phyloP scores from a whole-genome alignment of 2,797 vertebrate genomes.

The Sebastes vulpes region DNA sequence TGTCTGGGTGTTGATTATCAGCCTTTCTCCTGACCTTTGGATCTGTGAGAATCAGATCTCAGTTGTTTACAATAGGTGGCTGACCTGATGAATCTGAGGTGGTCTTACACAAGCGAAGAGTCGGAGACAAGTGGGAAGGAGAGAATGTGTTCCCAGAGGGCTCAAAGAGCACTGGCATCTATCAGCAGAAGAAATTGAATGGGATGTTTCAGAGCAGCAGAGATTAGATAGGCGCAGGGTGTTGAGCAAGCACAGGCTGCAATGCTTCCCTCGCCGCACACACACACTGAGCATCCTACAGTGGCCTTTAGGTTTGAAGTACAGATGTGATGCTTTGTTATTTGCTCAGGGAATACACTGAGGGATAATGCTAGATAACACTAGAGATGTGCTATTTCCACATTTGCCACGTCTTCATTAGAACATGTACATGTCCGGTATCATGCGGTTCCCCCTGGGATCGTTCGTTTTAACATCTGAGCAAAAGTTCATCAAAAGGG shows the following conservation, averaged over 20 bases:
- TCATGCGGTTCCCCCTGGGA: constrained; percentile 3
- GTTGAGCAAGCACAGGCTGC: constrained; percentile 64
- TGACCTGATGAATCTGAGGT: constrained; percentile 65
- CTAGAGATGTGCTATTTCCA: constrained; percentile 22
- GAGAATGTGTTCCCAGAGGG: constrained; percentile 62
- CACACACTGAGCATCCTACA: not conserved
- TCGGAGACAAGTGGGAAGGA: constrained; percentile 25
- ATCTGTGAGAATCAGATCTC: constrained; percentile 52
- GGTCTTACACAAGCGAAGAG: constrained; percentile 53
- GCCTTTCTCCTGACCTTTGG: constrained; percentile 69
- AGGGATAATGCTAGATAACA: constrained; percentile 39
- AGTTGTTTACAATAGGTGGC: constrained; percentile 56
- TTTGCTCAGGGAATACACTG: constrained; percentile 58
- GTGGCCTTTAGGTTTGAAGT: constrained; percentile 39
- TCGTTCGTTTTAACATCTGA: not conserved
- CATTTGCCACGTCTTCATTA: constrained; percentile 36
- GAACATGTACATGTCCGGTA: not conserved
- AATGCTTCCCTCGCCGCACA: constrained; percentile 37
- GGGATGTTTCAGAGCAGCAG: constrained; percentile 69
- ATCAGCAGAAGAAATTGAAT: constrained; percentile 79
- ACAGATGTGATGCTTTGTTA: constrained; percentile 48
- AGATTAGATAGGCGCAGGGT: constrained; percentile 72
- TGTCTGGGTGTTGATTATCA: constrained; percentile 49
- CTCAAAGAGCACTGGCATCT: constrained; percentile 74
- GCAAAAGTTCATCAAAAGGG: constrained; percentile 34